phyloP scores from a whole-genome alignment of 2,797 vertebrate species.

The Anas bahamensis region DNA sequence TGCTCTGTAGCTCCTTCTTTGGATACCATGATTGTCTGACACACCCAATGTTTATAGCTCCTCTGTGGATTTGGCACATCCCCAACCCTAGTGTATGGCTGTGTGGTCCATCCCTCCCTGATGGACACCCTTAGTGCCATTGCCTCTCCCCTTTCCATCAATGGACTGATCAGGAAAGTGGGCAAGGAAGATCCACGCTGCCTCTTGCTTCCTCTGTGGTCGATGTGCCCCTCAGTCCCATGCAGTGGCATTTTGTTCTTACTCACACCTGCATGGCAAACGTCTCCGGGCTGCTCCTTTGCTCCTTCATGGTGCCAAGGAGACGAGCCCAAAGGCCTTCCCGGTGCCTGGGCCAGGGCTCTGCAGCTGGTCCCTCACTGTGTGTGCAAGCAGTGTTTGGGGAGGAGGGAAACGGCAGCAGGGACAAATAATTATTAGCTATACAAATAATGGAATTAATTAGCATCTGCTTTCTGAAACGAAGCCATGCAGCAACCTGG shows the following conservation, averaged over 20 bases:
- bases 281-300: not conserved
- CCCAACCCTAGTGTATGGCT: not conserved
- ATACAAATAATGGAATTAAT: constrained; percentile 41
- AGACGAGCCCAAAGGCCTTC: not conserved
- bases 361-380: not conserved
- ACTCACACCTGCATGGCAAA: not conserved
- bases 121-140: fast-evolving
- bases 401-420: not conserved
- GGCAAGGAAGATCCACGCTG: not conserved
- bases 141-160: not conserved
- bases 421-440: constrained; percentile 30
- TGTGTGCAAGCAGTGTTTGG: not conserved
- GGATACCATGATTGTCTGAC: not conserved
- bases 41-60: not conserved
- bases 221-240: not conserved
- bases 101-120: not conserved
- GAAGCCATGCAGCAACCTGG: not conserved
- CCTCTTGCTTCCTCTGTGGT: not conserved
- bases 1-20: not conserved
- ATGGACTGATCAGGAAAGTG: fast-evolving
- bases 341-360: not conserved
- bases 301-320: not conserved
- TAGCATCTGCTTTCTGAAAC: not conserved
- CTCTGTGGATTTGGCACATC: not conserved
- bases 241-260: not conserved